Conservation (phyloP, 2,797 vertebrate species). For the Sus cebifrons region DNA sequence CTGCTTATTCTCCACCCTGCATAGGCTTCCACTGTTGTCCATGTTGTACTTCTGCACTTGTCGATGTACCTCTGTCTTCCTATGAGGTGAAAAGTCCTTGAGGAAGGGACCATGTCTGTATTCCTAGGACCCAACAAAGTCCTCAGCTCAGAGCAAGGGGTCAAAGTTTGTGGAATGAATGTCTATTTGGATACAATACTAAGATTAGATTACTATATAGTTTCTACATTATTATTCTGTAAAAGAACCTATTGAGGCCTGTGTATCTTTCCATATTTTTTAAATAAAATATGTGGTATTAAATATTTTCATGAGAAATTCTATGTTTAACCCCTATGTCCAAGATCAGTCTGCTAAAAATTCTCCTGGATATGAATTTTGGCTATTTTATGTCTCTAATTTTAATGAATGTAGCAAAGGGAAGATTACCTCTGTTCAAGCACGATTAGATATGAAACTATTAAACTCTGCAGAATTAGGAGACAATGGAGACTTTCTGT, state of each 20-base stretch:
- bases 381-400: background rate
- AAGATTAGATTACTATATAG: background rate
- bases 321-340: background rate
- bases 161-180: background rate
- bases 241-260: background rate
- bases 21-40: background rate
- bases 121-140: background rate
- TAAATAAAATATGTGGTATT: background rate
- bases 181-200: background rate
- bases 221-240: background rate
- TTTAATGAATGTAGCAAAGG: slow-evolving; percentile 29
- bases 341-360: background rate
- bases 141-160: background rate
- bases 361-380: background rate
- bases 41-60: background rate
- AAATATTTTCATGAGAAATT: background rate
- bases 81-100: background rate
- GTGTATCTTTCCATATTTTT: background rate
- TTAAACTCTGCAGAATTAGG: background rate
- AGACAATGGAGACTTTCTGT: slow-evolving; percentile 3
- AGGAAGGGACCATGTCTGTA: background rate
- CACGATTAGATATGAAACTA: background rate
- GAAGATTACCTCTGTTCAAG: background rate
- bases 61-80: background rate
- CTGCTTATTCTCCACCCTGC: background rate